Percentiles rank a stretch among this genome's conserved stretches.
Conservation (phyloP, 2,888 invertebrate species). For the Abrostola triplasia region DNA sequence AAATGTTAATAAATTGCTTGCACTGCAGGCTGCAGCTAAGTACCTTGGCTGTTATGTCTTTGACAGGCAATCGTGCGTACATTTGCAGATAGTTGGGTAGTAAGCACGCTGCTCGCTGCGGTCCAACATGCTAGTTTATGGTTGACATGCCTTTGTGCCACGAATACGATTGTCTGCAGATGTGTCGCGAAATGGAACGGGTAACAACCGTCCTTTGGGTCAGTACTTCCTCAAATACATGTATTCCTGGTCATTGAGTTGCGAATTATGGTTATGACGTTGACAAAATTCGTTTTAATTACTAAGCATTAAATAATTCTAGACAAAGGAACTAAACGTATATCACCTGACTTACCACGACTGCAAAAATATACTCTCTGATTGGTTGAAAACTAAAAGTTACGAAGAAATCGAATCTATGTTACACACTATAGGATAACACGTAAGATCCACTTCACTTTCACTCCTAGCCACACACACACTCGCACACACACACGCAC, state of each 20-base stretch:
- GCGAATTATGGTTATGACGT: slow-evolving; percentile 8
- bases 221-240: slow-evolving; percentile 15
- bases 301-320: too few relatives aligned
- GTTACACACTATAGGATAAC: too few relatives aligned
- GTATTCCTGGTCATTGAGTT: slow-evolving; percentile 18
- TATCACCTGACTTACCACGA: too few relatives aligned
- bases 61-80: slow-evolving; percentile 31
- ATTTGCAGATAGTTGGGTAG: slow-evolving; percentile 21
- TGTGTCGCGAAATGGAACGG: slow-evolving; percentile 24
- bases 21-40: slow-evolving; percentile 18
- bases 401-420: too few relatives aligned
- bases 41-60: slow-evolving; percentile 13
- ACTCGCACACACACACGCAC: too few relatives aligned
- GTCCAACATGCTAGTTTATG: slow-evolving; percentile 19
- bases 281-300: slow-evolving; percentile 6
- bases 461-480: too few relatives aligned
- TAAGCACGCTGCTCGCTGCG: slow-evolving; percentile 8
- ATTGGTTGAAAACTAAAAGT: too few relatives aligned
- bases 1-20: background rate
- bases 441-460: too few relatives aligned
- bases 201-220: slow-evolving; percentile 16
- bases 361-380: too few relatives aligned
- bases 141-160: slow-evolving; percentile 35
- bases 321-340: too few relatives aligned
- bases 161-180: slow-evolving; percentile 19